Evolutionary conservation across 1,140 invertebrate species (phyloP), one percentile per base, ranked within the genome.

Genomic region (Pseudomyrmex flavicornis): DNA sequence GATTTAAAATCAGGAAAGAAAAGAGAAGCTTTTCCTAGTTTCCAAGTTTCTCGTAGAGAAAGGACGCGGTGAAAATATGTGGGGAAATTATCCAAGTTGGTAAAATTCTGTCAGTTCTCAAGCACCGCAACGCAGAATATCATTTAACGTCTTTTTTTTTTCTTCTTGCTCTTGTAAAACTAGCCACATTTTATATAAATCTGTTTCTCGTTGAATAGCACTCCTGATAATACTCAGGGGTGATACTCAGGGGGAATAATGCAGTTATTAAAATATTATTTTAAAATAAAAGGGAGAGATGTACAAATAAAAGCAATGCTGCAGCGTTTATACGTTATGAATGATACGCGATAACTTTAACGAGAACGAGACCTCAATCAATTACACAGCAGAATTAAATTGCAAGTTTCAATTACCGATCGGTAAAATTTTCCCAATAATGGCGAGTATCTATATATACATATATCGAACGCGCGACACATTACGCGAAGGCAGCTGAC

Each of bases 101-200:
- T 17, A 68, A 26, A 77, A 77, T 77, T 77, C 74, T 68, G 48
- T n/a, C 26, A 66, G 62, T 66, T 68, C 48, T 77, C 4, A 68
- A 75, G n/a, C 59, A n/a, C 48, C 26, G 12, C n/a, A 8, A 48
- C 9, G 22, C 17, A 50, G 22, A 65, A 68, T 44, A 68, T 10
- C n/a, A 54, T 68, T 54, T 76, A 76, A 76, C n/a, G 12, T 52
- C 54, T 20, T 66, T 54, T 15, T 54, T 20, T 26, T 26, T 26
- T 1, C 4, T 26, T 26, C 54, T 12, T 13, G 50, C 5, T 35
- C 35, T 35, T 68, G 54, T 68, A 68, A 77, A 56, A 54, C 50
- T 68, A 5, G 13, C 7, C 26, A 77, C 8, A 63, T 79, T 69
- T 56, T 46, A 69, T 59, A 66, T n/a, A 20, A 46, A 69, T 58